phyloP scores from a whole-genome alignment of 2,113 vertebrate species.

The Rana temporaria region DNA sequence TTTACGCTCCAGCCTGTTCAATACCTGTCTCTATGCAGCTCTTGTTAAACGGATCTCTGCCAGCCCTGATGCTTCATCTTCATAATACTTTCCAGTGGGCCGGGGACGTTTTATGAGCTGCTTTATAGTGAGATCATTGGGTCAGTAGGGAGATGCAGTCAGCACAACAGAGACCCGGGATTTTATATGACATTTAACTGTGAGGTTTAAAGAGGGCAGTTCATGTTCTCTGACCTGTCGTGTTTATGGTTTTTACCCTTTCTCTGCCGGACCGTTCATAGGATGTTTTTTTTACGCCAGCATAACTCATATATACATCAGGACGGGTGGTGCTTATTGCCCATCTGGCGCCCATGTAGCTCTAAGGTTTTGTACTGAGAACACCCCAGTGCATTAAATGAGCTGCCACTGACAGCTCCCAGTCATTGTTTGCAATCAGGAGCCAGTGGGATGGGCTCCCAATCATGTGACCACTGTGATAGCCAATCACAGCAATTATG shows the following conservation, averaged over 20 bases:
- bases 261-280: background rate
- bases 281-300: background rate
- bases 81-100: conserved; percentile 25
- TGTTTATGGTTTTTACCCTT: background rate
- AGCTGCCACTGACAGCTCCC: too few relatives aligned
- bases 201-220: background rate
- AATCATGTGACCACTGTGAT: too few relatives aligned
- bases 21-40: background rate
- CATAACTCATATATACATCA: too few relatives aligned
- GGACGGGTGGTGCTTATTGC: too few relatives aligned
- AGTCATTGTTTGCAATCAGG: too few relatives aligned
- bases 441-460: too few relatives aligned
- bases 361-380: too few relatives aligned
- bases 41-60: background rate
- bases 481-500: too few relatives aligned
- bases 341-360: too few relatives aligned
- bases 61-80: conserved; percentile 7
- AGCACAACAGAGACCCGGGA: background rate
- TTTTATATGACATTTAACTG: background rate
- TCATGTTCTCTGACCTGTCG: too few relatives aligned
- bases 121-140: conserved; percentile 10
- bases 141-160: conserved; percentile 2
- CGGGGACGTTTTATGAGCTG: conserved; percentile 4
- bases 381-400: too few relatives aligned
- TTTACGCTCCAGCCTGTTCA: conserved; percentile 9